A percentile compares a stretch with the other conserved stretches of the same genome.
phyloP scores from a whole-genome alignment of 2,113 vertebrate species.

The Empidonax traillii region DNA sequence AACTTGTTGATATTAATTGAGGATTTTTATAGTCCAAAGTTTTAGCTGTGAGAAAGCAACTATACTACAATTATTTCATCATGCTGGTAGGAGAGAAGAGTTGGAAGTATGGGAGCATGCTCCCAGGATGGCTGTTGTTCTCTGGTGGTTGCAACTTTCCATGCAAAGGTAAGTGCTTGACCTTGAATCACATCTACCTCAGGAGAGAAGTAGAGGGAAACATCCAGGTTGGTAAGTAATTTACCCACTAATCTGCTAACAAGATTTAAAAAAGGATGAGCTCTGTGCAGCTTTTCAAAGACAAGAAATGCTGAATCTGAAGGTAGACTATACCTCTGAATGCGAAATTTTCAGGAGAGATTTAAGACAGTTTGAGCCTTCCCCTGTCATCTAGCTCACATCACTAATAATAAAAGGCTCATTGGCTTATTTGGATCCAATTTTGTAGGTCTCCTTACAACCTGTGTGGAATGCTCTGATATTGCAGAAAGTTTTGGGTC shows the following conservation, averaged over 20 bases:
- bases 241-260: background rate
- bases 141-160: background rate
- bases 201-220: background rate
- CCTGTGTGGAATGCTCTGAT: background rate
- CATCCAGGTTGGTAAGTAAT: background rate
- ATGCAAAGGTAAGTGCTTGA: background rate
- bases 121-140: background rate
- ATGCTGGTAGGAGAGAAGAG: rapidly evolving
- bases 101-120: background rate
- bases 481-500: background rate
- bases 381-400: background rate
- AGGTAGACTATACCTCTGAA: background rate
- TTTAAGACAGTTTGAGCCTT: background rate
- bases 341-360: background rate
- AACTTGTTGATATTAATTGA: background rate
- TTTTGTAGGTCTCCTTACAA: background rate
- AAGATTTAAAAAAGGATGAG: background rate
- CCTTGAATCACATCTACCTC: background rate
- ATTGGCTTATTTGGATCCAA: background rate
- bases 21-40: background rate
- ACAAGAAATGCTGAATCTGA: background rate
- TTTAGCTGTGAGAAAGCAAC: background rate
- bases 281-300: background rate
- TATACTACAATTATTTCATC: background rate
- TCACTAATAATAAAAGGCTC: background rate